Evolutionary conservation across 2,797 vertebrate species (phyloP).

Genomic region (Luscinia megarhynchos): DNA sequence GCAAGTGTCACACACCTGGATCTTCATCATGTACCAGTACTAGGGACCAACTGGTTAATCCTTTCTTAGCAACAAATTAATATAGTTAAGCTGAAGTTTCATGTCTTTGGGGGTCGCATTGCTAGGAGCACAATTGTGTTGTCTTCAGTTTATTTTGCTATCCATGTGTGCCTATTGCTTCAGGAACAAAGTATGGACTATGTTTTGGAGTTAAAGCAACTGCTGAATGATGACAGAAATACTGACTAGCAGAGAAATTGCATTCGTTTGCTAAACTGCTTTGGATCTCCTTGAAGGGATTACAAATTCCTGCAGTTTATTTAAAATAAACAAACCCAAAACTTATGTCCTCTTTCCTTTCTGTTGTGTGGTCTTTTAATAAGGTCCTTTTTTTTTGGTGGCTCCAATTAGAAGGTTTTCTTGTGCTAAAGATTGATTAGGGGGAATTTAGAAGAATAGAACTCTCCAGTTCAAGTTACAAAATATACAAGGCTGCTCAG

Average conservation of each 20-base stretch:
- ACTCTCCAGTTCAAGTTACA: constrained; percentile 48
- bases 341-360: neutral
- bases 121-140: neutral
- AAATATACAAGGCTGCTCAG: constrained; percentile 48
- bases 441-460: neutral
- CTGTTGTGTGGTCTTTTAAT: constrained; percentile 22
- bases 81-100: neutral
- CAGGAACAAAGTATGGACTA: neutral
- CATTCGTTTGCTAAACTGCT: neutral
- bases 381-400: neutral
- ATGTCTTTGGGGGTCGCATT: neutral
- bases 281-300: neutral
- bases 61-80: neutral
- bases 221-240: neutral
- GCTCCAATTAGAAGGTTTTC: constrained; percentile 37
- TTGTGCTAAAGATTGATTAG: constrained; percentile 42
- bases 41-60: neutral
- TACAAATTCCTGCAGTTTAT: neutral
- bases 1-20: accelerated
- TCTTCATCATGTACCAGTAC: neutral
- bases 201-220: neutral
- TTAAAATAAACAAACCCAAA: neutral
- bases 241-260: neutral
- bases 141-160: neutral
- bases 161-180: neutral